A percentile compares a stretch with the other conserved stretches of the same genome.
These are phyloP conservation scores for Erinaceus europaeus DNA, from an alignment of 2,113 vertebrate genomes.

Conservation along the genomic window DNA sequence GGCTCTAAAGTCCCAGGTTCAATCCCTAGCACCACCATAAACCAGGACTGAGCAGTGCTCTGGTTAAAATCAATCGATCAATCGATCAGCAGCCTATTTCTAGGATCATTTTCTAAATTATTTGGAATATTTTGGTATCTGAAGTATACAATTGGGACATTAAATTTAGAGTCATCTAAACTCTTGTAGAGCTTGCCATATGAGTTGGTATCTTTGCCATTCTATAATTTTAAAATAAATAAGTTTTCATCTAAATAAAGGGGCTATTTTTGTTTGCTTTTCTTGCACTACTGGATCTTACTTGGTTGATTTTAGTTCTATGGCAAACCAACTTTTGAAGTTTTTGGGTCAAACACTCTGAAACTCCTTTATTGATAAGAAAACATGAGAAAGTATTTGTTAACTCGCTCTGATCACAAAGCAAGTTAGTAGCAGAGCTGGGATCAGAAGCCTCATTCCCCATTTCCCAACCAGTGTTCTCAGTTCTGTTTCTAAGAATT, in stretches of 20 bases:
- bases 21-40: too few relatives aligned
- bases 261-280: not conserved
- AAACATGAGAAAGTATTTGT: constrained; percentile 31
- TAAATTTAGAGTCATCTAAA: constrained; percentile 32
- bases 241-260: constrained; percentile 35
- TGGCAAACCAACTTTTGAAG: constrained; percentile 1
- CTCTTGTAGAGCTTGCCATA: not conserved
- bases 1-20: too few relatives aligned
- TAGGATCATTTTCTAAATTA: constrained; percentile 12
- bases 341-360: not conserved
- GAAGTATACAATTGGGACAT: not conserved
- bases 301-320: not conserved
- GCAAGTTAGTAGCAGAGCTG: not conserved
- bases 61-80: too few relatives aligned
- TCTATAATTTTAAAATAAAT: constrained; percentile 18
- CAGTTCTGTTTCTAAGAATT: not conserved
- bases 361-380: constrained; percentile 16
- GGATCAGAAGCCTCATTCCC: constrained; percentile 21
- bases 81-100: not conserved
- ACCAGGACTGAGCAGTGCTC: too few relatives aligned
- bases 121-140: constrained; percentile 13
- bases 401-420: constrained; percentile 22
- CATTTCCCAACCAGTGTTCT: not conserved
- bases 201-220: constrained; percentile 1
- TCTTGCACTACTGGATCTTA: constrained; percentile 21